A percentile compares a stretch with the other conserved stretches of the same genome.
These are phyloP conservation scores for Neopipo cinnamomea DNA, from an alignment of 2,113 vertebrate species.

Conservation along the genomic window DNA sequence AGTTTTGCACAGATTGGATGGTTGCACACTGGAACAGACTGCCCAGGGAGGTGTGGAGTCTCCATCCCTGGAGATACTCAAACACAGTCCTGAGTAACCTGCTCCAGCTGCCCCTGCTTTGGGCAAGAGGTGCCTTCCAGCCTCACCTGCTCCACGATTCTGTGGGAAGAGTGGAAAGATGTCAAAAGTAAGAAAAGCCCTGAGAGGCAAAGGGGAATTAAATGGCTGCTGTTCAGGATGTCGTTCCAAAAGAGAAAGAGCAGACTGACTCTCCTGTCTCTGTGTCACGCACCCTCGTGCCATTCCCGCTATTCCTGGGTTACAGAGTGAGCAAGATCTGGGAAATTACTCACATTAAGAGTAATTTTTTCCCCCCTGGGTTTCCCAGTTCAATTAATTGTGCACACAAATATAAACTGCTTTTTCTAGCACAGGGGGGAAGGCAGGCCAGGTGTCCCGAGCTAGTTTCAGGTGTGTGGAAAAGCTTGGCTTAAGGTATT, in stretches of 20 bases:
- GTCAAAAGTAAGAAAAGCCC: neutral
- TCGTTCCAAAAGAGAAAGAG: neutral
- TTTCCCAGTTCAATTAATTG: neutral
- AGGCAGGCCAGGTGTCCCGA: neutral
- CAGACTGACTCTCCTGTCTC: neutral
- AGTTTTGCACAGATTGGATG: neutral
- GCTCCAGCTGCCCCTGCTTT: neutral
- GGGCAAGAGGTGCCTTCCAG: neutral
- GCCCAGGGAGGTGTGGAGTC: neutral
- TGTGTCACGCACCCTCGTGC: neutral
- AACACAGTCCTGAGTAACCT: neutral
- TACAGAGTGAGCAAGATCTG: neutral
- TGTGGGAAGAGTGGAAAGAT: neutral
- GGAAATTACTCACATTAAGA: neutral
- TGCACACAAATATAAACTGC: neutral
- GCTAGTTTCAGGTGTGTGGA: neutral
- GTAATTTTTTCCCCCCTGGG: neutral
- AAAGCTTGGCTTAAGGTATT: neutral
- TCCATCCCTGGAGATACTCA: neutral
- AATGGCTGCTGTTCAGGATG: neutral
- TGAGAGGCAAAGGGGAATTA: neutral
- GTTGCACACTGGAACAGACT: neutral
- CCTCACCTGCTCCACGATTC: neutral
- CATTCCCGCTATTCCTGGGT: neutral
- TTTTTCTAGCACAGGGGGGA: neutral